Evolutionary conservation across 2,113 vertebrate species (phyloP), one percentile per base, ranked within the genome.

Genomic region (Circaetus cinerascens): DNA sequence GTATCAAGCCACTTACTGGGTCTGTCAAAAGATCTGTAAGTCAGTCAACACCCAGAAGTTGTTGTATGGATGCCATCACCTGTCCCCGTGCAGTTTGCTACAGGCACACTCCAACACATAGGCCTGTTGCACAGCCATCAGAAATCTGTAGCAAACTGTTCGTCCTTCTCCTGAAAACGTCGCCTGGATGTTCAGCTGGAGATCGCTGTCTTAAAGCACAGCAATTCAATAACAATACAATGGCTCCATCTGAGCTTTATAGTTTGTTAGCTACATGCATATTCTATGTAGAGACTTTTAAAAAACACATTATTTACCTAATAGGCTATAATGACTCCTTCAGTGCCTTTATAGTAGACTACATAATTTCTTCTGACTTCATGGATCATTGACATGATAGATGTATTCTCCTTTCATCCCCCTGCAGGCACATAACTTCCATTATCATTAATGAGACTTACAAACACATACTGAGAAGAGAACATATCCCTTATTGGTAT

Each of bases 351-450:
- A 86, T 88, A 83, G 90, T 83, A 91, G 69, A 71, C 83, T 88
- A 53, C 76, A 97, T 95, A 96, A 97, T 97, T 95, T 96, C 81
- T 87, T 90, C 87, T 92, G 80, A 90, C 95, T 97, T 97, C 91
- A 97, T 89, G 96, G 97, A 95, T 95, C 97, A 97, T 96, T 97
- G 96, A 79, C 64, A 50, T 97, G 95, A 96, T 92, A 92, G 74
- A 97, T 95, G 67, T 38, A 93, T 81, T 57, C 91, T 77, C 64
- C 79, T 72, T 86, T 92, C 85, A 66, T 72, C 94, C 77, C 97
- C 84, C 95, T 96, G 86, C 92, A 92, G 91, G 94, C 96, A 78
- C n/a, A 95, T 79, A 96, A 93, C 87, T 96, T 92, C 79, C 97
- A 96, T 97, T 96, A 95, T 87, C 94, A 94, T 94, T 96, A 97